phyloP scores from a whole-genome alignment of 2,888 invertebrate genomes.

The Trissonchulus sp. region DNA sequence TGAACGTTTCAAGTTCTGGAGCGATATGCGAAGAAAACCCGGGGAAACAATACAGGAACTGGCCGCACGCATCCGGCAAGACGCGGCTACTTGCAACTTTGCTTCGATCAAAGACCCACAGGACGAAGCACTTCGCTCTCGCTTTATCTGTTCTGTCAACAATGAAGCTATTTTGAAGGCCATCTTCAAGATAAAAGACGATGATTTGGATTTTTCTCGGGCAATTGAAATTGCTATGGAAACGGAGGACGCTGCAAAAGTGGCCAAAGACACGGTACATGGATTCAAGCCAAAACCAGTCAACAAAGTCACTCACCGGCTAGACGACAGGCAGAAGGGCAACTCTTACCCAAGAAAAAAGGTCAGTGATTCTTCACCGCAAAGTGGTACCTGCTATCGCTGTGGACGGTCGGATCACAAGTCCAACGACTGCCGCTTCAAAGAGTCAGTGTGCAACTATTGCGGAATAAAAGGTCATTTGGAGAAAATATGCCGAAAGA shows the following conservation, averaged over 20 bases:
- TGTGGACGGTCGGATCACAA: slow-evolving; percentile 2
- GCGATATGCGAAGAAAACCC: slow-evolving; percentile 34
- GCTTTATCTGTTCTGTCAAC: too few relatives aligned
- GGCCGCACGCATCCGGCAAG: too few relatives aligned
- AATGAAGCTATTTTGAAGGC: too few relatives aligned
- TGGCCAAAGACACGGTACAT: too few relatives aligned
- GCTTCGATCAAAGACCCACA: too few relatives aligned
- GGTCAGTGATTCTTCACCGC: background rate
- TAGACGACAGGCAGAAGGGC: slow-evolving; percentile 29
- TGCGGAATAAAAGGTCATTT: slow-evolving; percentile 16
- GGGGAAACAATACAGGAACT: slow-evolving; percentile 36
- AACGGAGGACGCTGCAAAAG: too few relatives aligned
- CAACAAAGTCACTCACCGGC: slow-evolving; percentile 16
- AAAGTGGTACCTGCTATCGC: background rate
- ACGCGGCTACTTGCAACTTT: slow-evolving; percentile 35
- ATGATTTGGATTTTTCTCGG: too few relatives aligned
- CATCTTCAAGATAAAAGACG: too few relatives aligned
- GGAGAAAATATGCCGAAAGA: slow-evolving; percentile 18
- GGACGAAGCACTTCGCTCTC: too few relatives aligned
- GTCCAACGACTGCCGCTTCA: background rate
- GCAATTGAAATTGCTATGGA: too few relatives aligned
- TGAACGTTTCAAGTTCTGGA: slow-evolving; percentile 35
- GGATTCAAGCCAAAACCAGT: too few relatives aligned
- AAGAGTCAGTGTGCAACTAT: background rate
- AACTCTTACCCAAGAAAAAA: background rate